Percentiles rank a stretch among this genome's conserved stretches.
Evolutionary conservation across 2,797 vertebrate genomes (phyloP).

Genomic region (Sciurus vulgaris): DNA sequence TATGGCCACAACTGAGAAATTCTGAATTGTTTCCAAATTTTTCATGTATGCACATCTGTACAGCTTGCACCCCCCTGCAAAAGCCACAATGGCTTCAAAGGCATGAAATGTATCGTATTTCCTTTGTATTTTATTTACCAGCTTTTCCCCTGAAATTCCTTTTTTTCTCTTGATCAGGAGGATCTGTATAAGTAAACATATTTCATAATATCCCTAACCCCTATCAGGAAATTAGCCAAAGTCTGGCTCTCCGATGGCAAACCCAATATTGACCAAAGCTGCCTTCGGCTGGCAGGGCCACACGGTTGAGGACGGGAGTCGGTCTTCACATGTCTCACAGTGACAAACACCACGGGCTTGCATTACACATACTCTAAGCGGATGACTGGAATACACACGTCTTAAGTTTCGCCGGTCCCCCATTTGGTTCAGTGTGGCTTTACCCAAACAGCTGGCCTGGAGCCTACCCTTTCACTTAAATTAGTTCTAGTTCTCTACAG

Average conservation of each 20-base stretch:
- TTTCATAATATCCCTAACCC: neutral
- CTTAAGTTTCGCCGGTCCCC: constrained; percentile 30
- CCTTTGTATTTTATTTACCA: constrained; percentile 14
- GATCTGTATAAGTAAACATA: constrained; percentile 7
- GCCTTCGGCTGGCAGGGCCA: neutral
- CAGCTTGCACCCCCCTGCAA: neutral
- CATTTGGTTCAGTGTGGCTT: constrained; percentile 3
- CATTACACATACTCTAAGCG: neutral
- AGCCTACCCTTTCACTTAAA: constrained; percentile 61
- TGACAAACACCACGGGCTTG: neutral
- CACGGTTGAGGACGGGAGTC: neutral
- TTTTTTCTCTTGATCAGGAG: constrained; percentile 20
- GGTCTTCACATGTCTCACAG: neutral
- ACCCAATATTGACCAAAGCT: neutral
- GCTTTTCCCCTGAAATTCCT: neutral
- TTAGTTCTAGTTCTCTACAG: constrained; percentile 60
- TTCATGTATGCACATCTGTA: neutral
- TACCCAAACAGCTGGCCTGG: constrained; percentile 57
- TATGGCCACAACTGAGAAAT: neutral
- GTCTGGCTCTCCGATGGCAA: constrained; percentile 4
- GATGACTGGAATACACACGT: neutral
- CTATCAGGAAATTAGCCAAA: constrained; percentile 21
- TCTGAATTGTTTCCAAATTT: neutral
- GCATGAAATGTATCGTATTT: neutral
- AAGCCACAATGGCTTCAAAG: neutral